Percentiles rank a stretch among this genome's conserved stretches.
phyloP scores from a whole-genome alignment of 2,113 vertebrate genomes.

The Vicugna pacos region DNA sequence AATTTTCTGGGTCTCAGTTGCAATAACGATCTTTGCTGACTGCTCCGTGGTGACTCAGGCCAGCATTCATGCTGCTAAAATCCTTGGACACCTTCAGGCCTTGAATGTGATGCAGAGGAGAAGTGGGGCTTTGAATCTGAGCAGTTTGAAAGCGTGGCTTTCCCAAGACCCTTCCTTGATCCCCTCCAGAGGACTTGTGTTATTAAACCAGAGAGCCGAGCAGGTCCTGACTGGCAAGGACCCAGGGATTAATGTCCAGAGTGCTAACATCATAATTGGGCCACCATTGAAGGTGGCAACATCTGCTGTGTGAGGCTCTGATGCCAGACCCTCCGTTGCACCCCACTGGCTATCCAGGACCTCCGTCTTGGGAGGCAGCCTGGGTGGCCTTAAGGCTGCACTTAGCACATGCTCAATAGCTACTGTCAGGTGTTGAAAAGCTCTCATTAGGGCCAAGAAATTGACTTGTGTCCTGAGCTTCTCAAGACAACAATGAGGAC shows the following conservation, averaged over 20 bases:
- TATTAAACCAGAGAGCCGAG: background rate
- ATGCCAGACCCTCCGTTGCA: background rate
- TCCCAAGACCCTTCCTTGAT: background rate
- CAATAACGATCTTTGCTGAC: background rate
- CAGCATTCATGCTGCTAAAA: background rate
- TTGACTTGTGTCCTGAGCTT: conserved; percentile 30
- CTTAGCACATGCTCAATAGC: background rate
- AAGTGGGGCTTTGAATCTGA: background rate
- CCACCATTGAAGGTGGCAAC: background rate
- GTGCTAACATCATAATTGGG: conserved; percentile 56
- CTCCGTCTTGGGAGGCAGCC: background rate
- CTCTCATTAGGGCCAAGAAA: conserved; percentile 55
- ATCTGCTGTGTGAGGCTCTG: conserved; percentile 44
- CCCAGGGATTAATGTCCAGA: conserved; percentile 55
- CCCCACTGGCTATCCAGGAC: conserved; percentile 35
- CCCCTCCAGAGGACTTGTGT: background rate
- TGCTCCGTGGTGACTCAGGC: background rate
- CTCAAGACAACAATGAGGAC: conserved; percentile 1
- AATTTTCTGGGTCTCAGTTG: conserved; percentile 42
- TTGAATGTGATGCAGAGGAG: background rate
- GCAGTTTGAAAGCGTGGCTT: background rate
- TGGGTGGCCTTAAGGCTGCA: conserved; percentile 40
- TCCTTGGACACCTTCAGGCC: background rate
- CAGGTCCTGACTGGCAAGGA: conserved; percentile 31
- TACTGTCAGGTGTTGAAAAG: conserved; percentile 49